Conservation (phyloP, 2,888 invertebrate genomes). For the Gymnosoma rotundatum region DNA sequence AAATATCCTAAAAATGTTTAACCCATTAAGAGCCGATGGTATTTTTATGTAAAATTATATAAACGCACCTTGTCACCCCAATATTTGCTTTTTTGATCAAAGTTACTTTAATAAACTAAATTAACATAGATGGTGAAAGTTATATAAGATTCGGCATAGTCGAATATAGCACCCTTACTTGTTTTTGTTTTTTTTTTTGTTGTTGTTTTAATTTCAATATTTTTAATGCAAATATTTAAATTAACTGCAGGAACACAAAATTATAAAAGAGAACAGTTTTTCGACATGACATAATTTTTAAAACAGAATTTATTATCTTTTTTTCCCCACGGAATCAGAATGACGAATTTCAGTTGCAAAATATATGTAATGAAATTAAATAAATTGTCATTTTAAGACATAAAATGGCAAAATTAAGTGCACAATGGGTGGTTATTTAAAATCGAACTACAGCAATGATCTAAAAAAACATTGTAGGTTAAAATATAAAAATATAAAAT, state of each 20-base stretch:
- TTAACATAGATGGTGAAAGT: too few species aligned
- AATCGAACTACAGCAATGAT: not conserved
- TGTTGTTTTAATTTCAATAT: not conserved
- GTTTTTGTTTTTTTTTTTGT: too few species aligned
- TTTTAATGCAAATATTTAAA: constrained; percentile 19
- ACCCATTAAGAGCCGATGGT: too few species aligned
- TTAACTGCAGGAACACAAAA: constrained; percentile 26
- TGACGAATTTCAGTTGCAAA: not conserved
- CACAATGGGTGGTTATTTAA: constrained; percentile 16
- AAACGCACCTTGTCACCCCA: too few species aligned
- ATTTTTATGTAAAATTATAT: too few species aligned
- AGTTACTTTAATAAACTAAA: too few species aligned
- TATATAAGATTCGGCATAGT: too few species aligned
- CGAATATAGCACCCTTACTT: too few species aligned
- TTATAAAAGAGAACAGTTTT: constrained; percentile 41
- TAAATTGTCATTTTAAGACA: not conserved
- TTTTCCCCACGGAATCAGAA: not conserved
- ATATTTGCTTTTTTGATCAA: too few species aligned
- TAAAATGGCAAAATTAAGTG: not conserved
- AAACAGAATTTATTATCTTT: constrained; percentile 43
- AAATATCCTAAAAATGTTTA: too few species aligned
- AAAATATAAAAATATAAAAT: too few species aligned
- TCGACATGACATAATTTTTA: constrained; percentile 53
- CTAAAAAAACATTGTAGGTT: too few species aligned
- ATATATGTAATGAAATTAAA: not conserved